Conservation (phyloP, 1,140 invertebrate genomes). For the Drosophila orosa region DNA sequence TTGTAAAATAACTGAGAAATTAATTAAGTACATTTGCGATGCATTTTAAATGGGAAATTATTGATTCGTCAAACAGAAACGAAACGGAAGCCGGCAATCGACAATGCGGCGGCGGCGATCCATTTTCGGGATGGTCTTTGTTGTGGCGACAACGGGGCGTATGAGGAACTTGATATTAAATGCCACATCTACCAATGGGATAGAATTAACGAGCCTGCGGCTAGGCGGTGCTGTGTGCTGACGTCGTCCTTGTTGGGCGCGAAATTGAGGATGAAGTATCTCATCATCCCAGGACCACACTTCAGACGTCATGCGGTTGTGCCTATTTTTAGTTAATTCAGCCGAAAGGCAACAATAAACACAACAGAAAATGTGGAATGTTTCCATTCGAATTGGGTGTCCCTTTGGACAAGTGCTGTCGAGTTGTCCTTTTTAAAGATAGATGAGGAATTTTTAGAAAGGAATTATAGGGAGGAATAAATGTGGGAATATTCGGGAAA, state of each 20-base stretch:
- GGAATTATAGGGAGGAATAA: not conserved
- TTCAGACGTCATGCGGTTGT: conserved; percentile 42
- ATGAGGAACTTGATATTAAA: conserved; percentile 60
- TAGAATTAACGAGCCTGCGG: conserved; percentile 40
- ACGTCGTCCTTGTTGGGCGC: conserved; percentile 39
- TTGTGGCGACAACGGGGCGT: conserved; percentile 45
- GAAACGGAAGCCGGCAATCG: conserved; percentile 44
- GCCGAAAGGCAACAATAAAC: conserved; percentile 31
- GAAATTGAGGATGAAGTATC: conserved; percentile 20
- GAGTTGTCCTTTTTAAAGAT: not conserved
- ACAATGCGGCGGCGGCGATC: conserved; percentile 12
- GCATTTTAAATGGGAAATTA: conserved; percentile 69
- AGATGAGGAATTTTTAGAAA: not conserved
- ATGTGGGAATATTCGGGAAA: not conserved
- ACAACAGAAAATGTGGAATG: conserved; percentile 32
- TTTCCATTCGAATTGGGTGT: conserved; percentile 45
- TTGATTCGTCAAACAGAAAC: conserved; percentile 23
- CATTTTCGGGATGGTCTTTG: conserved; percentile 18
- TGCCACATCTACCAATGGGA: conserved; percentile 28
- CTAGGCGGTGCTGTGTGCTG: conserved; percentile 31
- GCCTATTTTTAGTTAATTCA: conserved; percentile 74
- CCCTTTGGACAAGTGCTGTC: conserved; percentile 15
- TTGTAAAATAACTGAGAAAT: not conserved
- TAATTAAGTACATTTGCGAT: conserved; percentile 9
- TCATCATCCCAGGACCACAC: conserved; percentile 6